phyloP scores from a whole-genome alignment of 1,140 invertebrate species.

The Ephestia elutella region DNA sequence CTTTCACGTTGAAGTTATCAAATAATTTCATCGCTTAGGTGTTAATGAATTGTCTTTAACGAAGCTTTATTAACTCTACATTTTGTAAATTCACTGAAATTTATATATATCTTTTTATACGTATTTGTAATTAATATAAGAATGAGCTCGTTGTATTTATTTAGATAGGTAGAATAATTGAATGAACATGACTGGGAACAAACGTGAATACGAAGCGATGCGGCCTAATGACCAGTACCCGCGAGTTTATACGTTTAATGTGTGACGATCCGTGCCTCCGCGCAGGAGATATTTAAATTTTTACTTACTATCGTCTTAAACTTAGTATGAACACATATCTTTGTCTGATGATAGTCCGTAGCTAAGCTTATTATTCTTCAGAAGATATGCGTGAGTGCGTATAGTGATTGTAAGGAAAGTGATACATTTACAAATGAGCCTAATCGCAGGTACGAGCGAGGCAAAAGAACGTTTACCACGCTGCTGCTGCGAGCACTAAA shows the following conservation, averaged over 20 bases:
- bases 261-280: constrained; percentile 14
- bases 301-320: constrained; percentile 22
- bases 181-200: constrained; percentile 68
- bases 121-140: constrained; percentile 66
- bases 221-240: constrained; percentile 54
- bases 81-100: constrained; percentile 70
- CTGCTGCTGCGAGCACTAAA: background rate
- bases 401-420: constrained; percentile 21
- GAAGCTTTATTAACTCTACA: constrained; percentile 74
- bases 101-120: constrained; percentile 70
- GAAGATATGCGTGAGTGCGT: constrained; percentile 24
- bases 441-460: constrained; percentile 18
- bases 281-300: constrained; percentile 5
- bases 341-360: constrained; percentile 34
- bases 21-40: constrained; percentile 71
- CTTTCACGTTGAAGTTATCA: constrained; percentile 70
- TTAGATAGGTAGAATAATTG: constrained; percentile 65
- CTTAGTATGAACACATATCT: constrained; percentile 53
- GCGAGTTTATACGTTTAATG: constrained; percentile 25
- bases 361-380: constrained; percentile 18
- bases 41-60: constrained; percentile 68
- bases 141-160: constrained; percentile 62
- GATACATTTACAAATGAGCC: constrained; percentile 23
- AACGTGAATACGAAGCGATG: constrained; percentile 54
- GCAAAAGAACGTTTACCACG: background rate